Base-by-base conservation (phyloP, 2,113 vertebrate species). In the Phalacrocorax brasilianus region DNA sequence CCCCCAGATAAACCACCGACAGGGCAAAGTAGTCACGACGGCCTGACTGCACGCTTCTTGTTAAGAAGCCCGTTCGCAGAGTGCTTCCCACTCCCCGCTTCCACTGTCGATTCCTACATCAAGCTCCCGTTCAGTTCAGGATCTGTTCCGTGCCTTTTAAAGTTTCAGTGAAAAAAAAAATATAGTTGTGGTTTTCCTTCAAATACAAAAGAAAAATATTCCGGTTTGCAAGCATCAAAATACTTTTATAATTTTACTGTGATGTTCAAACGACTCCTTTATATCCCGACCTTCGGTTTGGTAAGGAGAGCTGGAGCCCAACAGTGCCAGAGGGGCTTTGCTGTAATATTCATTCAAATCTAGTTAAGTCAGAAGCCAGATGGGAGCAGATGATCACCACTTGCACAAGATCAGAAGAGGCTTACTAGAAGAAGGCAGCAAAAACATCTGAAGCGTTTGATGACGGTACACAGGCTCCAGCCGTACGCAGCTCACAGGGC, bases 91-190 rank as follows among this genome's bases (percentile, higher is more conserved):
- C 17, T 5, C 35, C 55, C 24, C 22, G 1, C 7, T 47, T 53
- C 4, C 12, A 8, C 14, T 49, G 4, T 2, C 38, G n/a, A 44
- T 56, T 77, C 74, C 59, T 63, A 90, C 35, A 65, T 26, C 21
- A 52, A 81, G 40, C 66, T 96, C 73, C 79, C 91, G 80, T 91
- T 93, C n/a, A 50, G 40, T 20, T 91, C 86, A 92, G 65, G 91
- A 74, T 67, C 50, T 32, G 24, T 8, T 83, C 56, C 33, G 15
- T 30, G 27, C 7, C 68, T 50, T 68, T 67, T 44, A 20, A 62
- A 87, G 32, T 63, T 86, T 42, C 52, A 63, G 42, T 30, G 19
- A 86, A 86, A 16, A 81, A 81, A 65, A 61, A 16, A 81, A 38
- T 61, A 61, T 0, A 18, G 35, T 21, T 84, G 42, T 7, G 12